Evolutionary conservation across 2,797 vertebrate species (phyloP), one percentile per base, ranked within the genome.

Genomic region (Selene dorsalis): DNA sequence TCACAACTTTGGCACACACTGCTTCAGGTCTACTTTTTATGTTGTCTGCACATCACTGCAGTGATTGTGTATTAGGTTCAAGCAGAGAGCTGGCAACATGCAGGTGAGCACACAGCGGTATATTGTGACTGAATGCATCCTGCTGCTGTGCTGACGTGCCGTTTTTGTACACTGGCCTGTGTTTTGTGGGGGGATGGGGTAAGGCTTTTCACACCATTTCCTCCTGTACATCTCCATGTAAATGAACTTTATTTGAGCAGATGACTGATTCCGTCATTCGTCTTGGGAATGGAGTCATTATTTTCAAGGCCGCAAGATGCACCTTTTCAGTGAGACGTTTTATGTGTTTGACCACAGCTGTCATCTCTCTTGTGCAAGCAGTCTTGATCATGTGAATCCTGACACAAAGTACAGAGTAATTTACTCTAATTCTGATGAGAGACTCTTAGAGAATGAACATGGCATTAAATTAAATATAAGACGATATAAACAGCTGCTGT

Each of bases 151-250:
- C 48, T 76, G 20, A 48, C n/a, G 4, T 73, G 22, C 62, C 39
- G 52, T 38, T 71, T 60, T 78, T 45, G 20, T 26, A 50, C 24
- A 10, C 43, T 16, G 45, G 8, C 47, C 47, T 55, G 26, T 24
- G 53, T 20, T 7, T 35, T 52, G 32, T 32, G 30, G 30, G 30
- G 30, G 30, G 32, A 8, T 2, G 32, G 32, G 32, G 32, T 8
- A n/a, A n/a, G n/a, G n/a, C 9, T 35, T 35, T 8, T 10, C 45
- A 22, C 45, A 20, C 3, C 14, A 2, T 35, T 22, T 24, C 64
- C n/a, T 18, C 32, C 16, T 38, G 11, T 48, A 7, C 47, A 18
- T 11, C 30, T 35, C 17, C 2, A 3, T 24, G n/a, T 16, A 24
- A 24, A 56, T 16, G 8, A 16, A 16, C 38, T 60, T 6, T n/a